Base-by-base conservation (phyloP, 1,140 invertebrate genomes). In the Colletes gigas region DNA sequence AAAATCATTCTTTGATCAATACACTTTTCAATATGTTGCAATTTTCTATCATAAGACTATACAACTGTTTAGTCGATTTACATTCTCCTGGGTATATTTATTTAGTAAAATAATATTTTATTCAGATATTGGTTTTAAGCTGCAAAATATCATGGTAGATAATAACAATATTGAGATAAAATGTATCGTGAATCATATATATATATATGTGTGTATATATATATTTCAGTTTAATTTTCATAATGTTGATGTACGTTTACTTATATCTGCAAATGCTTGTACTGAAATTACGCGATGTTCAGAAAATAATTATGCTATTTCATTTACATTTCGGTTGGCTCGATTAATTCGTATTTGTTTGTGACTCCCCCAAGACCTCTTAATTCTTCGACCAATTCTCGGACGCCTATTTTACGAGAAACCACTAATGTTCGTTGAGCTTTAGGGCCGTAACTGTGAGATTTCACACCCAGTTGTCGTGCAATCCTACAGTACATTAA, bases 381-480 rank as follows among this genome's bases (percentile, higher is more conserved):
- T 4, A 93, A 59, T 89, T 92, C 89, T 4, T 71, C 52, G 0
- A 93, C 72, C 1, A 93, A 80, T 54, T 88, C 88, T 19, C 78
- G 75, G 21, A 90, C 82, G 19, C 91, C 57, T 52, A 93, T 81
- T 83, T 92, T 93, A 57, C 89, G 78, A 1, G 91, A 91, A 21
- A 93, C 85, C 14, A 90, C 84, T 55, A 93, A 77, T 15, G 75
- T 92, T 57, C 92, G 83, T 50, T 90, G 74, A 75, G 83, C 75
- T 9, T 88, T 88, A 15, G 89, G 82, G 3, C 92, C 92, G 68
- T 91, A 88, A 71, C 92, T 93, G 2, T 90, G 84, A 8, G 92
- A 92, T 65, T 92, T 92, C 10, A 93, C 72, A n/a, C 91, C 92
- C 80, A 92, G 66, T 77, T 89, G 83, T 78, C 89, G 88, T 6